Evolutionary conservation across 2,113 vertebrate genomes (phyloP).

Genomic region (Gallinago media): DNA sequence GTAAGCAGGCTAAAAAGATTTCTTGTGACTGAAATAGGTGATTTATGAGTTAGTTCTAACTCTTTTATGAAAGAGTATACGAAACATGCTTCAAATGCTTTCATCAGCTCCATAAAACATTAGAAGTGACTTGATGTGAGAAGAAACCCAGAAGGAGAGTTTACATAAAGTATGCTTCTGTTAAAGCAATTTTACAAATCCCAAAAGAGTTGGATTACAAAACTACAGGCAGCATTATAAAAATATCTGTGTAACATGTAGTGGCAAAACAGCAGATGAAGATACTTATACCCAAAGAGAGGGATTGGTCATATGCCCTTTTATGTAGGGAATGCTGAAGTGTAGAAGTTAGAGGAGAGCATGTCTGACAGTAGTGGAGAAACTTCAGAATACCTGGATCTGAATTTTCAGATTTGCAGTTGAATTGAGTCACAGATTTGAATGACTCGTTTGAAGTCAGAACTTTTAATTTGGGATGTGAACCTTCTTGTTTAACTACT

Average conservation of each 20-base stretch:
- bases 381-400: not conserved
- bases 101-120: not conserved
- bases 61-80: not conserved
- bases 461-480: not conserved
- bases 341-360: not conserved
- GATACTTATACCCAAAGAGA: fast-evolving
- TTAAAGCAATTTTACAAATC: not conserved
- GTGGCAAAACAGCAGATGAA: not conserved
- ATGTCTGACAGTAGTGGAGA: too few relatives aligned
- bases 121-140: not conserved
- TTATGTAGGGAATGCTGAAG: not conserved
- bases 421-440: not conserved
- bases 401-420: not conserved
- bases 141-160: not conserved
- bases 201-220: not conserved
- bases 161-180: not conserved
- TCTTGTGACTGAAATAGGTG: not conserved
- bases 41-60: not conserved
- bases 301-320: not conserved
- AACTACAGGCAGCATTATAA: not conserved
- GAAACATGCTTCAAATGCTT: not conserved
- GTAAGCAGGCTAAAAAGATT: not conserved
- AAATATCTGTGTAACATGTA: not conserved
- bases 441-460: not conserved
- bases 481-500: not conserved